phyloP scores from a whole-genome alignment of 2,797 vertebrate species.

The Myotis myotis region DNA sequence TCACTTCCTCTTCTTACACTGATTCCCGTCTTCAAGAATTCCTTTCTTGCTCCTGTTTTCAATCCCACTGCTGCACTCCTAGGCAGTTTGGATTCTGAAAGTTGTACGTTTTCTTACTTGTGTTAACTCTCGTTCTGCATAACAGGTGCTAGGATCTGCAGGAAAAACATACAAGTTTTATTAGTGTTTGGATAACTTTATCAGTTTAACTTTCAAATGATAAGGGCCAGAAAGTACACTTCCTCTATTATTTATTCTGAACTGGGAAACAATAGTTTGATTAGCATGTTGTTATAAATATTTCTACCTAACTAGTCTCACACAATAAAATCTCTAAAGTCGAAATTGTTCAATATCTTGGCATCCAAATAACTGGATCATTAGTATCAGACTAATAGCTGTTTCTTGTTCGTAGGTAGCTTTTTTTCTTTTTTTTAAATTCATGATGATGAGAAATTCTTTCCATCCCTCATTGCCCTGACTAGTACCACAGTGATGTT shows the following conservation, averaged over 20 bases:
- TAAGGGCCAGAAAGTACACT: neutral
- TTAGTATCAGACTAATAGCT: neutral
- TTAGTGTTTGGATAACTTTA: neutral
- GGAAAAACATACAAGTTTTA: neutral
- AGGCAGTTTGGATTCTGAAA: neutral
- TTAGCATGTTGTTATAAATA: neutral
- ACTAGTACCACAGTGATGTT: neutral
- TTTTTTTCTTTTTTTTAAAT: neutral
- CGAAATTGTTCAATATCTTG: slow-evolving; percentile 6
- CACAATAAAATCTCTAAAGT: neutral
- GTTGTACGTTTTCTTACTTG: neutral
- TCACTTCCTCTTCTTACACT: neutral
- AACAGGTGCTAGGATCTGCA: neutral
- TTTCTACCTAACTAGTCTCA: neutral
- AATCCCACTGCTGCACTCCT: neutral
- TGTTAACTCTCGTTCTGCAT: neutral
- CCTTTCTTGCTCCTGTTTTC: neutral
- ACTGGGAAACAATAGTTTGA: slow-evolving; percentile 1
- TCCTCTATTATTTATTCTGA: neutral
- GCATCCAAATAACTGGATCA: neutral
- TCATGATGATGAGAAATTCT: neutral
- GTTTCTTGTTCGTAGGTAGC: neutral
- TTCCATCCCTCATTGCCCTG: neutral
- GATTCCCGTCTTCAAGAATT: neutral
- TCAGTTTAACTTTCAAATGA: neutral